A percentile compares a stretch with the other conserved stretches of the same genome.
phyloP scores from a whole-genome alignment of 2,797 vertebrate genomes.

The Paguma larvata region DNA sequence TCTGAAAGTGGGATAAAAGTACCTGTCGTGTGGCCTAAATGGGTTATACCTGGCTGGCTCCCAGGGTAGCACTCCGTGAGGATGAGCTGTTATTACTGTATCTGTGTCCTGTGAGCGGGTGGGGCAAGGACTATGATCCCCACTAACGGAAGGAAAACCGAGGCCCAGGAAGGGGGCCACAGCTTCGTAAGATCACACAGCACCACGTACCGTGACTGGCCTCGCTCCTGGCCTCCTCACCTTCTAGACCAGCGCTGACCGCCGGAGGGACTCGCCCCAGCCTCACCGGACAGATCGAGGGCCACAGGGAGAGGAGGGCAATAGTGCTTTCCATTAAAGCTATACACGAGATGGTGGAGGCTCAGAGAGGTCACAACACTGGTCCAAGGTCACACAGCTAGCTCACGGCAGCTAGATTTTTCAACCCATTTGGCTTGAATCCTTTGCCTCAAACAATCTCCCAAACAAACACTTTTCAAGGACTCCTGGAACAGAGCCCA shows the following conservation, averaged over 20 bases:
- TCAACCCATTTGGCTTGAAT: background rate
- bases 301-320: background rate
- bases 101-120: background rate
- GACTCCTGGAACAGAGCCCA: background rate
- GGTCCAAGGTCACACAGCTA: background rate
- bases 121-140: background rate
- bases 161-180: background rate
- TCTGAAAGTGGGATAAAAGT: background rate
- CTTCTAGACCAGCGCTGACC: background rate
- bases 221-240: background rate
- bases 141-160: background rate
- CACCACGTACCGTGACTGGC: rapidly evolving
- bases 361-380: background rate
- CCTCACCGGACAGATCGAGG: background rate
- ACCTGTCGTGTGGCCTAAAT: background rate
- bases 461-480: background rate
- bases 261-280: rapidly evolving
- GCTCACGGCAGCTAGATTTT: background rate
- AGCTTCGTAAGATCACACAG: background rate
- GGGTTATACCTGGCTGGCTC: rapidly evolving
- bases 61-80: background rate
- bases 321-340: background rate
- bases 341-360: background rate
- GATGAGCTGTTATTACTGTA: background rate
- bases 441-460: background rate